These are phyloP conservation scores for Chrysolina oricalcia DNA, from an alignment of 2,888 invertebrate species.

Conservation along the genomic window DNA sequence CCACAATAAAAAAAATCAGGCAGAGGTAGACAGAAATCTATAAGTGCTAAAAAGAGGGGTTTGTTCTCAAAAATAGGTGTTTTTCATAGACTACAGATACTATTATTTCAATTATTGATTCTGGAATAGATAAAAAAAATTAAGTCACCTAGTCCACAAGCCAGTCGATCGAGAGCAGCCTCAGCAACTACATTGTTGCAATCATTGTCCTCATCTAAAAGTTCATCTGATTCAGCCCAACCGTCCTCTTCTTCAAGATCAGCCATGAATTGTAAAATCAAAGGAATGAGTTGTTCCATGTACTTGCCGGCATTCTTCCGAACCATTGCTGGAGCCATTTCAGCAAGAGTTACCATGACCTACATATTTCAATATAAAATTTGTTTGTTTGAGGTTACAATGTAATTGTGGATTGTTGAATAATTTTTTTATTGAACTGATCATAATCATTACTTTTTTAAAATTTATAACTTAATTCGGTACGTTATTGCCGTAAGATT, in stretches of 20 bases:
- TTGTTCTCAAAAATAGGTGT: too few species aligned
- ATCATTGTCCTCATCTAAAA: constrained; percentile 94
- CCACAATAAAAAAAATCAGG: too few species aligned
- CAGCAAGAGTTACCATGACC: constrained; percentile 86
- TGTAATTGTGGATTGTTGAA: too few species aligned
- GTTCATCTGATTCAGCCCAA: constrained; percentile 90
- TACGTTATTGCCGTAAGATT: too few species aligned
- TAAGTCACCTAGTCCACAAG: constrained; percentile 92
- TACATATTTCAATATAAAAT: constrained; percentile 66
- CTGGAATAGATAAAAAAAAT: neutral
- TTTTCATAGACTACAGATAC: too few species aligned
- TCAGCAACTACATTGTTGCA: constrained; percentile 97
- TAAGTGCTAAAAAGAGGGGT: too few species aligned
- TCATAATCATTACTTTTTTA: too few species aligned
- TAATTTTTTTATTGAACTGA: too few species aligned
- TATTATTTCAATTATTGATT: too few species aligned
- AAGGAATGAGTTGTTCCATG: constrained; percentile 85
- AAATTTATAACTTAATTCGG: too few species aligned
- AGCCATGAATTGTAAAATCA: constrained; percentile 95
- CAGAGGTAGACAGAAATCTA: too few species aligned
- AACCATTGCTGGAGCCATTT: constrained; percentile 97
- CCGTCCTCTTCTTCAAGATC: constrained; percentile 94
- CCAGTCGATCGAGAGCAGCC: constrained; percentile 95
- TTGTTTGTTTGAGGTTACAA: neutral
- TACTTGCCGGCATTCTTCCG: constrained; percentile 92